Base-by-base conservation (phyloP, 2,113 vertebrate genomes). In the Fulmarus glacialis region DNA sequence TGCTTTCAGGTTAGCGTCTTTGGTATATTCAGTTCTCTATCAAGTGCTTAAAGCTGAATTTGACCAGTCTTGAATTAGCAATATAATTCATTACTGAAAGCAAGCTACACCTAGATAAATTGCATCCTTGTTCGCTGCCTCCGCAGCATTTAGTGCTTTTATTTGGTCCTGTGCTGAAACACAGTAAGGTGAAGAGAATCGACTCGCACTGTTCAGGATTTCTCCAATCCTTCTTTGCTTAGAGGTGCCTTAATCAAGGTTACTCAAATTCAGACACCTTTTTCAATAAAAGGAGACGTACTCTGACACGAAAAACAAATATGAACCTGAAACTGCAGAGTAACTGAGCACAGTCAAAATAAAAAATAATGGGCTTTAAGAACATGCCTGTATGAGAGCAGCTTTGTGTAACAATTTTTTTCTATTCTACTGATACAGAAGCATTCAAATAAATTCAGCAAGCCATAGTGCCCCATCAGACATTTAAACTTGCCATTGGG, bases 141-240 rank as follows among this genome's bases (percentile, higher is more conserved):
- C 15, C 4, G 2, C 68, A 80, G 80, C 64, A 45, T 19, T 21
- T 30, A 63, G 7, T 13, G 40, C 21, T 64, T 38, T 45, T 5
- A 16, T 18, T 60, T 53, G 55, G 8, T 29, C 62, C 38, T 52
- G 36, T 38, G 53, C 43, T 71, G 73, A 83, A 32, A 67, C 14
- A 24, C 24, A 24, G 22, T 12, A 62, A 68, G 24, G 48, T 4
- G 19, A 75, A 30, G 26, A 80, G 62, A 82, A 73, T 6, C 3
- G 1, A 68, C 38, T 6, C 1, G 0, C 55, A 11, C 9, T 5
- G 8, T 3, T 27, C 19, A 48, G 59, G 50, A 47, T 62, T 62
- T 53, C 55, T 45, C 74, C 58, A 72, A 40, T 9, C n/a, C 34
- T 77, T 15, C 48, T 82, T 55, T 66, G 26, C 55, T 92, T 42